These are phyloP conservation scores for Parnassius smintheus DNA, from an alignment of 2,888 invertebrate genomes.

Conservation along the genomic window DNA sequence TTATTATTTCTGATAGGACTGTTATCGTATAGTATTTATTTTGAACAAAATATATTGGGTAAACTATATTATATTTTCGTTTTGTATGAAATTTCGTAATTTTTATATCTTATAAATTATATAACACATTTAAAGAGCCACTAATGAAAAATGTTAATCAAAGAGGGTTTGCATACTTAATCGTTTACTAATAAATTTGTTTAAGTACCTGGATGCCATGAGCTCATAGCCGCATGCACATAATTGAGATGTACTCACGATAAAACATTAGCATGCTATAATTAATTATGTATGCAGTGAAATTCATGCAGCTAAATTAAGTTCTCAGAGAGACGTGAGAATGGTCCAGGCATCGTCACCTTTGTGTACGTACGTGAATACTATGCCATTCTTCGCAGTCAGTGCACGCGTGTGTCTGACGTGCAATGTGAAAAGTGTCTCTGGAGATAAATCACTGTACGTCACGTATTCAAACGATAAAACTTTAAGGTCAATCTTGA, in stretches of 20 bases:
- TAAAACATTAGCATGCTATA: constrained; percentile 17
- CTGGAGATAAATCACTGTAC: constrained; percentile 39
- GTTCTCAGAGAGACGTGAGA: constrained; percentile 12
- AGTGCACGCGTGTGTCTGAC: constrained; percentile 33
- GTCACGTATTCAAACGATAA: constrained; percentile 32
- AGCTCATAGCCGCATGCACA: neutral
- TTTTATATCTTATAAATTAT: too few relatives aligned
- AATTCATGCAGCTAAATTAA: constrained; percentile 19
- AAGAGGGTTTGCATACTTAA: neutral
- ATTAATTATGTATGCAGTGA: constrained; percentile 21
- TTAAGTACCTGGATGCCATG: constrained; percentile 4
- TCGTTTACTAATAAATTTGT: neutral
- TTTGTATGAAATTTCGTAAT: too few relatives aligned
- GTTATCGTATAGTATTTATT: too few relatives aligned
- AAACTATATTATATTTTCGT: too few relatives aligned
- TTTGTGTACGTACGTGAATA: constrained; percentile 28
- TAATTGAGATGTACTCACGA: constrained; percentile 6
- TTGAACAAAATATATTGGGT: too few relatives aligned
- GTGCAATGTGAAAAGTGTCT: constrained; percentile 51
- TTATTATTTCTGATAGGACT: too few relatives aligned
- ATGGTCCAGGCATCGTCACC: constrained; percentile 13
- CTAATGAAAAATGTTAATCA: neutral
- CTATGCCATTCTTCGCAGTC: constrained; percentile 24
- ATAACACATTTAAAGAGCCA: too few relatives aligned
- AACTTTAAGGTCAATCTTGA: constrained; percentile 22